A percentile compares a stretch with the other conserved stretches of the same genome.
Conservation (phyloP, 1,140 invertebrate species). For the Zaprionus camerounensis region DNA sequence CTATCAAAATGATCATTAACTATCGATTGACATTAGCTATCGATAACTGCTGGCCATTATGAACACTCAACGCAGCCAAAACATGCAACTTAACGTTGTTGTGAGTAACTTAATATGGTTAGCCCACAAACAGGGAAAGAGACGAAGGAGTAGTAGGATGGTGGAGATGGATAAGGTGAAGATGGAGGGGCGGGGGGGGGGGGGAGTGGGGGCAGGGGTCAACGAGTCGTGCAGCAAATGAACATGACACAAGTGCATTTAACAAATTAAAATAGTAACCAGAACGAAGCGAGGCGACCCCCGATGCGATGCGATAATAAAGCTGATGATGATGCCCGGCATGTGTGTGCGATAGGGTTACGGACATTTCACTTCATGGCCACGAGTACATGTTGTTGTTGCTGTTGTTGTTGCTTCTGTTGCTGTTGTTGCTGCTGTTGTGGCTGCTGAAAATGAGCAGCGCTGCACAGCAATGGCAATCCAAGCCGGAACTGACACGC, state of each 20-base stretch:
- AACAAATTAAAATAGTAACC: conserved; percentile 76
- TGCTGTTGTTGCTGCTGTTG: conserved; percentile 40
- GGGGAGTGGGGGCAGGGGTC: not conserved
- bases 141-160: no score
- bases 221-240: conserved; percentile 38
- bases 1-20: not conserved
- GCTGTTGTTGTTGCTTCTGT: not conserved
- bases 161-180: no score
- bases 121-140: not conserved
- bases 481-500: conserved; percentile 76
- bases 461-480: conserved; percentile 51
- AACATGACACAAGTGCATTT: conserved; percentile 71
- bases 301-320: conserved; percentile 33
- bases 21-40: not conserved
- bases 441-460: conserved; percentile 41
- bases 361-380: conserved; percentile 1
- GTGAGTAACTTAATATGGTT: conserved; percentile 1
- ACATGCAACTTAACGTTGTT: not conserved
- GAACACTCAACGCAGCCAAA: not conserved
- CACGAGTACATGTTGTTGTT: not conserved
- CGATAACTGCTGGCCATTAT: not conserved
- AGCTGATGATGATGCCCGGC: conserved; percentile 46
- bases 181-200: no score
- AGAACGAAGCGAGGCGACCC: conserved; percentile 30
- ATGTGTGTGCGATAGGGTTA: conserved; percentile 7